Conservation (phyloP, 2,113 vertebrate species). For the Chlorodrepanis virens region DNA sequence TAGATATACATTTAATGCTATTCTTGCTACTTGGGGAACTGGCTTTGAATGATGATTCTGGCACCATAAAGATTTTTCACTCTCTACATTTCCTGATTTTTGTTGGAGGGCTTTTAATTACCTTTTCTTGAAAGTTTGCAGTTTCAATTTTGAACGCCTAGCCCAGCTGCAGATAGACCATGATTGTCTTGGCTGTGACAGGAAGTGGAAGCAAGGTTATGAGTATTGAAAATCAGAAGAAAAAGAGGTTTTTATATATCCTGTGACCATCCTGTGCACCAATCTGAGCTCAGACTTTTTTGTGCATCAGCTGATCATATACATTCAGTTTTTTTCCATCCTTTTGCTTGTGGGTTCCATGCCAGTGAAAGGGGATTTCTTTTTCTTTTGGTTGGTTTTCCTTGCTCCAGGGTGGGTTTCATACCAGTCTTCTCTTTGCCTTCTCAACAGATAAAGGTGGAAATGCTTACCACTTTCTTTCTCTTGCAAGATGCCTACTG, state of each 20-base stretch:
- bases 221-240: background rate
- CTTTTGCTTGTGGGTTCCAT: background rate
- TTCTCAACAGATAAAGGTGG: background rate
- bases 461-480: background rate
- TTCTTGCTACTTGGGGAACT: conserved; percentile 1
- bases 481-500: background rate
- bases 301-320: background rate
- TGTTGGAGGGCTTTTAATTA: background rate
- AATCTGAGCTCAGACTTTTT: background rate
- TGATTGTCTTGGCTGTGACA: background rate
- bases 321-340: background rate
- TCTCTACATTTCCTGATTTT: background rate
- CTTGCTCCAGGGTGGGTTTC: background rate
- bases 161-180: background rate
- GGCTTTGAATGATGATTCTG: conserved; percentile 6
- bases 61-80: background rate
- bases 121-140: background rate
- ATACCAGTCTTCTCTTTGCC: background rate
- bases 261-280: background rate
- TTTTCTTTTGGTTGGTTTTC: background rate
- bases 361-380: background rate
- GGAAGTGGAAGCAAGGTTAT: background rate
- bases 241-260: background rate
- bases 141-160: background rate
- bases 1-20: conserved; percentile 50